phyloP scores from a whole-genome alignment of 2,888 invertebrate species.

The Apodemia zela region DNA sequence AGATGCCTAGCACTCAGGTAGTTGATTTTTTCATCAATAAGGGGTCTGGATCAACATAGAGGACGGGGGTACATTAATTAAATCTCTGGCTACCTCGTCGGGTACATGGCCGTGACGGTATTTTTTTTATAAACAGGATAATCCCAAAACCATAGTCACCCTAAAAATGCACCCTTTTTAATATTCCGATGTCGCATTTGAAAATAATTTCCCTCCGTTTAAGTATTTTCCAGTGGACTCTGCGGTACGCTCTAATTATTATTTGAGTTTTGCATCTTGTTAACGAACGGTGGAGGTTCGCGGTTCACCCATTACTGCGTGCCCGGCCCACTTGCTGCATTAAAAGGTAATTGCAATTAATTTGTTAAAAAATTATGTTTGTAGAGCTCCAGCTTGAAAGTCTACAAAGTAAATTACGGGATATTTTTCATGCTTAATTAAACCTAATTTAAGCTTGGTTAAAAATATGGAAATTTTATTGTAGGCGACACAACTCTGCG shows the following conservation, averaged over 20 bases:
- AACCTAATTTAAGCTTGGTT: background rate
- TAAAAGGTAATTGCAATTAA: conserved; percentile 12
- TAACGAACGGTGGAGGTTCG: conserved; percentile 23
- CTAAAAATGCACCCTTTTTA: conserved; percentile 52
- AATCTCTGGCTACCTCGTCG: too few species aligned
- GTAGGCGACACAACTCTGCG: background rate
- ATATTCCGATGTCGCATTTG: conserved; percentile 58
- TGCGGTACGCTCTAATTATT: conserved; percentile 48
- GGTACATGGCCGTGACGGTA: too few species aligned
- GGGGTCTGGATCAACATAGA: too few species aligned
- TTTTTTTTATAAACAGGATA: background rate
- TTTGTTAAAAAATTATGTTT: conserved; percentile 7
- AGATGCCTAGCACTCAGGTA: too few species aligned
- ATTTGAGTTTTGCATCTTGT: conserved; percentile 52
- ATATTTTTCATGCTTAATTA: background rate
- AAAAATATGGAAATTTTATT: background rate
- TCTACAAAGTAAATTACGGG: background rate
- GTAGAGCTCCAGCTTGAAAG: background rate
- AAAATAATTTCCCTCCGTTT: conserved; percentile 63
- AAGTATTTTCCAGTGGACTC: conserved; percentile 52
- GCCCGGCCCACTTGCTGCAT: conserved; percentile 12
- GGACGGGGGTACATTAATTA: too few species aligned
- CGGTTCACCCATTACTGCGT: conserved; percentile 25
- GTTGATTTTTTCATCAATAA: too few species aligned
- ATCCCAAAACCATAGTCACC: conserved; percentile 38